Conservation (phyloP, 2,797 vertebrate species). For the Pangasius larnaudii region DNA sequence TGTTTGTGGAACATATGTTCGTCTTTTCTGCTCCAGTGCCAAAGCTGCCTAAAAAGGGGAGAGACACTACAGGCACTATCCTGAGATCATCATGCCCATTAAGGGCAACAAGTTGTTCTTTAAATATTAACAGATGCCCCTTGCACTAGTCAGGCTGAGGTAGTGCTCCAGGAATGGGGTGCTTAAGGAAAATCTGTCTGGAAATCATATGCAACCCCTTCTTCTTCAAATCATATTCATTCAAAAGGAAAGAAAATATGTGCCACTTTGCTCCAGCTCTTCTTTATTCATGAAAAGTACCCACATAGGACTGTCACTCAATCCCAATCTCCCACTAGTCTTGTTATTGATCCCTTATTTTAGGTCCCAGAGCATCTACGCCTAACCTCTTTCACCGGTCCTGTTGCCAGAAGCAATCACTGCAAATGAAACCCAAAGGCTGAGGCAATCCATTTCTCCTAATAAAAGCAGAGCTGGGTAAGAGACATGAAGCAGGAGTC, state of each 20-base stretch:
- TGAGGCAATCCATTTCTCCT: conserved; percentile 8
- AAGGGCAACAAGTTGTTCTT: conserved; percentile 57
- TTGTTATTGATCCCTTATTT: conserved; percentile 23
- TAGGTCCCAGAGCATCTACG: background rate
- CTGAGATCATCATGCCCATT: conserved; percentile 50
- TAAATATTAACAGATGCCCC: conserved; percentile 65
- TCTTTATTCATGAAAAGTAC: conserved; percentile 74
- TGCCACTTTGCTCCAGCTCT: conserved; percentile 62
- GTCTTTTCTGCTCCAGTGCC: conserved; percentile 34
- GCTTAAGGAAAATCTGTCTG: conserved; percentile 47
- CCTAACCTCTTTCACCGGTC: background rate
- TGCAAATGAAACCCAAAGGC: conserved; percentile 22
- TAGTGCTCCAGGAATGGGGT: conserved; percentile 50
- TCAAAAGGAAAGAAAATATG: conserved; percentile 61
- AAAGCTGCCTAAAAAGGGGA: conserved; percentile 22
- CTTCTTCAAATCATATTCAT: conserved; percentile 67
- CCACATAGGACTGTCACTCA: conserved; percentile 62
- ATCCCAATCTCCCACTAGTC: conserved; percentile 51
- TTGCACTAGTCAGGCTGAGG: conserved; percentile 53
- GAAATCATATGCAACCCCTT: conserved; percentile 18
- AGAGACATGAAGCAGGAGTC: conserved; percentile 4
- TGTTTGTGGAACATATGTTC: conserved; percentile 51
- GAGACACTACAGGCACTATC: conserved; percentile 19
- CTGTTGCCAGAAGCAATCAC: background rate
- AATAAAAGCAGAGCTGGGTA: conserved; percentile 20